Base-by-base conservation (phyloP, 2,113 vertebrate genomes). In the Myocastor coypus region DNA sequence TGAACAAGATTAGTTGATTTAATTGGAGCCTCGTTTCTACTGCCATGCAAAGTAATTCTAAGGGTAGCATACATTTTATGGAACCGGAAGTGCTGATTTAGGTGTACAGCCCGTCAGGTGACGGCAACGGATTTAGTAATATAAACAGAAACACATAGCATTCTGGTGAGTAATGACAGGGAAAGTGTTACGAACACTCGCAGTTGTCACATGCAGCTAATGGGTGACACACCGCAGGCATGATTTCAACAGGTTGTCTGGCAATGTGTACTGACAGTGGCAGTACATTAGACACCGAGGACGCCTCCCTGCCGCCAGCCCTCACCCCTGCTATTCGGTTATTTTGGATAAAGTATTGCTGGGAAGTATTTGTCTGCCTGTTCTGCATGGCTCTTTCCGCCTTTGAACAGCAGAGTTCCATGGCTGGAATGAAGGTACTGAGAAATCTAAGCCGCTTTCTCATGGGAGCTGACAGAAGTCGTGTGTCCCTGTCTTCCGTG, bases 1-100 rank as follows among this genome's bases (percentile, higher is more conserved):
- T 78, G 69, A 16, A 89, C 32, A 84, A 64, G 26, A 78, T 84
- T 61, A 73, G 78, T 50, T 88, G 14, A 28, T 42, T 84, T 92
- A 85, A 26, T 37, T 89, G n/a, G 16, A 55, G 7, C 3, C 28
- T 63, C 42, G 32, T 81, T 12, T 5, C 16, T 40, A 12, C 80
- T 85, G 80, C 85, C n/a, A n/a, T 32, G 17, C 52, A 57, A 75
- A 24, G 30, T 46, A 89, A 68, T 46, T 71, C 32, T 11, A 28
- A 32, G 1, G 5, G 55, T 42, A 92, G n/a, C 26, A 50, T 17
- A 46, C 17, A 55, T 71, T 12, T 64, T 2, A 63, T 34, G n/a
- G 40, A 9, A 61, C 20, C 12, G 69, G 78, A 92, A 50, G 20
- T 10, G 2, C n/a, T 78, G 59, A 77, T 12, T 77, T 14, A 28